These are phyloP conservation scores for Drosophila equinoxialis DNA, from an alignment of 1,140 invertebrate genomes.

Conservation along the genomic window DNA sequence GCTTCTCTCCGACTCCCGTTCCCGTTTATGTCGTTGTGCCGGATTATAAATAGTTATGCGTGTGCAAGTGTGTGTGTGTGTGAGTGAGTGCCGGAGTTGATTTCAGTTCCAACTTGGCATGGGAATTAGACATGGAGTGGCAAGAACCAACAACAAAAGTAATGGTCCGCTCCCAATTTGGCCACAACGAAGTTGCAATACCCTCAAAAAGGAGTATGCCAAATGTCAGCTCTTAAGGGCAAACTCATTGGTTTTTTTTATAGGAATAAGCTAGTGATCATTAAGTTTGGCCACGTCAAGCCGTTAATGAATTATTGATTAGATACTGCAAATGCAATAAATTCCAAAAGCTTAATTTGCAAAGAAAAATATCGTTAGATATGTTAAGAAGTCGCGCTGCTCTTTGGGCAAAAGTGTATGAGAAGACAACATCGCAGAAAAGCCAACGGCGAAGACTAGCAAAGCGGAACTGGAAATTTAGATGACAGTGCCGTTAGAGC, in stretches of 20 bases:
- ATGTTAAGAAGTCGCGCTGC: not conserved
- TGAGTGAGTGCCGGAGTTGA: conserved; percentile 25
- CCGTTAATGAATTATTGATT: not conserved
- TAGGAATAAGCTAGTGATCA: not conserved
- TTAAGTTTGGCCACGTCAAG: too few species aligned
- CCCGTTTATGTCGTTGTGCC: conserved; percentile 31
- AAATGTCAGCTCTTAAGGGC: not conserved
- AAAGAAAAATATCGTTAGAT: not conserved
- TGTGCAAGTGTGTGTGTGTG: conserved; percentile 27
- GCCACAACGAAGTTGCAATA: not conserved
- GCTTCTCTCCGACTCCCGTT: conserved; percentile 25
- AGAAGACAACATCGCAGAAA: conserved; percentile 13
- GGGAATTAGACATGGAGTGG: conserved; percentile 21
- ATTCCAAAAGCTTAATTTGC: not conserved
- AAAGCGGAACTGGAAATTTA: conserved; percentile 74
- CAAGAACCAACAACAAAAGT: conserved; percentile 39
- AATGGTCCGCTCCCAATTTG: not conserved
- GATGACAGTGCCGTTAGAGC: conserved; percentile 70
- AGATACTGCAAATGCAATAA: not conserved
- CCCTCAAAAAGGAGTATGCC: not conserved
- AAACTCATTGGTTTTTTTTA: not conserved
- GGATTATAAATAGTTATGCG: conserved; percentile 59
- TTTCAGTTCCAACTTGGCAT: conserved; percentile 26
- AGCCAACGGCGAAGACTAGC: conserved; percentile 60
- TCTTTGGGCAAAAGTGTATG: not conserved